Conservation (phyloP, 2,797 vertebrate species). For the Crypturellus tataupa region DNA sequence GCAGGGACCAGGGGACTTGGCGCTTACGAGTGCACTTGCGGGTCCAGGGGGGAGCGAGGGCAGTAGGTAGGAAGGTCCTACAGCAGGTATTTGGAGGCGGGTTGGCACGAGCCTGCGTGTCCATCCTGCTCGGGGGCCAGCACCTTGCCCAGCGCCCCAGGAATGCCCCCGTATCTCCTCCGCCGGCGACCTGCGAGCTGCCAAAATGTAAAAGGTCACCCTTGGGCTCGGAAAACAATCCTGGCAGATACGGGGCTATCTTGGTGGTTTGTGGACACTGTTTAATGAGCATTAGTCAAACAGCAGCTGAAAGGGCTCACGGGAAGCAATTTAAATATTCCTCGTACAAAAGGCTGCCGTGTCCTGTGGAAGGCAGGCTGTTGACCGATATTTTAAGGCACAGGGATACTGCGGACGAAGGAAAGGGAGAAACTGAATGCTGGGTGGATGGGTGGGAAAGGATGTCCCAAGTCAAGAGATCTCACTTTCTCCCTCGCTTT, state of each 20-base stretch:
- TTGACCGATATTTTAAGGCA: conserved; percentile 22
- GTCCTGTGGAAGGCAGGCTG: conserved; percentile 6
- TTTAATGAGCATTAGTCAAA: conserved; percentile 37
- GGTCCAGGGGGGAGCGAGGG: background rate
- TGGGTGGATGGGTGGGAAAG: background rate
- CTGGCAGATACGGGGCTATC: conserved; percentile 35
- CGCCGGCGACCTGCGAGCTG: background rate
- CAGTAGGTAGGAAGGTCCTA: rapidly evolving
- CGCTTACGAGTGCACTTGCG: rapidly evolving
- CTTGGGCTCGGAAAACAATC: background rate
- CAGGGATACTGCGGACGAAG: background rate
- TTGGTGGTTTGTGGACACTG: conserved; percentile 5
- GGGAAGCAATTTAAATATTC: conserved; percentile 60
- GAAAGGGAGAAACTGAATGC: background rate
- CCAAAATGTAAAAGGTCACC: conserved; percentile 17
- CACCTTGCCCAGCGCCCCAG: background rate
- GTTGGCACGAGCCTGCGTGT: background rate
- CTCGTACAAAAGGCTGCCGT: conserved; percentile 14
- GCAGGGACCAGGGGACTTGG: background rate
- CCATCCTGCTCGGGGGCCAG: background rate
- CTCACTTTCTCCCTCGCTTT: background rate
- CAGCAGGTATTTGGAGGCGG: background rate
- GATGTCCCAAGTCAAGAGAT: background rate
- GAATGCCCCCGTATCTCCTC: background rate
- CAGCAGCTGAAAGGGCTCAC: conserved; percentile 19